A percentile compares a stretch with the other conserved stretches of the same genome.
Evolutionary conservation across 2,113 vertebrate genomes (phyloP).

Genomic region (Gambusia holbrooki): DNA sequence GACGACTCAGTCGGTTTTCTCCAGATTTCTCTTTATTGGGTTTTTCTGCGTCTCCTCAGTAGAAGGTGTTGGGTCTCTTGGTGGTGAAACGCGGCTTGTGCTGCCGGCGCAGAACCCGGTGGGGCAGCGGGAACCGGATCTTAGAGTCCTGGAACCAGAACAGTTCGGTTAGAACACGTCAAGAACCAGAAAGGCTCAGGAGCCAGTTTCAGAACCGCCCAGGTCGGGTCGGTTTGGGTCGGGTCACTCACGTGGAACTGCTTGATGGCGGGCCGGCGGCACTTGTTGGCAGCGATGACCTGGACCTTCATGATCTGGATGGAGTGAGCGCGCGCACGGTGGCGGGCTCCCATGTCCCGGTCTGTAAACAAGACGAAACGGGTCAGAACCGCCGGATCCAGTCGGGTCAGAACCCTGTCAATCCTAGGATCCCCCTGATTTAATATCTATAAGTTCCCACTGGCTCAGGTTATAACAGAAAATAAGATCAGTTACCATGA

Average conservation of each 20-base stretch:
- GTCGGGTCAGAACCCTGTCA: no score
- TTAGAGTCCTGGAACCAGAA: constrained; percentile 88
- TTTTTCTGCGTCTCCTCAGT: constrained; percentile 82
- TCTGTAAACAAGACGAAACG: constrained; percentile 73
- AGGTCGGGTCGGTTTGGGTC: constrained; percentile 12
- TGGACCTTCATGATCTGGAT: constrained; percentile 99
- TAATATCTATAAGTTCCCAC: no score
- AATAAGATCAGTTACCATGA: no score
- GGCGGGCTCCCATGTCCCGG: constrained; percentile 96
- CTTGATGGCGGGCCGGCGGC: constrained; percentile 94
- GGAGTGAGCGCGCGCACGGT: constrained; percentile 92
- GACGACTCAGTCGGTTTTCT: not conserved
- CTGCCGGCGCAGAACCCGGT: constrained; percentile 94
- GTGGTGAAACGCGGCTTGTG: constrained; percentile 99
- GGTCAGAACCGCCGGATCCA: no score
- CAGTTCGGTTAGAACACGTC: not conserved
- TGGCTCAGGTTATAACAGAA: no score
- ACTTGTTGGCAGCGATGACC: constrained; percentile 94
- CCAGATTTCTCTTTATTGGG: constrained; percentile 54
- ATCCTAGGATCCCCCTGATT: no score
- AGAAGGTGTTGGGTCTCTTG: constrained; percentile 99
- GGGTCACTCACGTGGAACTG: constrained; percentile 92
- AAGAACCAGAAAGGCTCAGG: constrained; percentile 20
- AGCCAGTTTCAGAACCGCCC: constrained; percentile 68
- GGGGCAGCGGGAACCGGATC: constrained; percentile 98